Percentiles rank a stretch among this genome's conserved stretches.
Evolutionary conservation across 2,797 vertebrate species (phyloP).

Genomic region (Bradypus variegatus): DNA sequence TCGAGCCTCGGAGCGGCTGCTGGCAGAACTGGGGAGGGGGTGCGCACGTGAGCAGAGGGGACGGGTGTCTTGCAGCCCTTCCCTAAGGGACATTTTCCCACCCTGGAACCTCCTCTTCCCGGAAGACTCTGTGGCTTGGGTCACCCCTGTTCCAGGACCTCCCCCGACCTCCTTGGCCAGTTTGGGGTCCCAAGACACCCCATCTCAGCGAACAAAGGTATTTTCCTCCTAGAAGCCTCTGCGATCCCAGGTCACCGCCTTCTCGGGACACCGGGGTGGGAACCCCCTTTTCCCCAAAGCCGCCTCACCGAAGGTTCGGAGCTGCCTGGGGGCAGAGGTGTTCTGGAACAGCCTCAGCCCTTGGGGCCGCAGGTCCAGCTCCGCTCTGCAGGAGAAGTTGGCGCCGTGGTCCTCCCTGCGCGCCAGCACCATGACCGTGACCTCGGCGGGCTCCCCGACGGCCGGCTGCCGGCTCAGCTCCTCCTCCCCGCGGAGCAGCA

Average conservation of each 20-base stretch:
- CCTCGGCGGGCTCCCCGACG: fast-evolving
- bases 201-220: neutral
- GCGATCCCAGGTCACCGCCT: neutral
- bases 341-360: neutral
- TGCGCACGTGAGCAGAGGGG: neutral
- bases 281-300: too few species aligned
- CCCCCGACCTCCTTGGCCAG: too few species aligned
- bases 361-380: constrained; percentile 41
- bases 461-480: neutral
- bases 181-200: neutral
- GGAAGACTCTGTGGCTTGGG: neutral
- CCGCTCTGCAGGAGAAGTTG: constrained; percentile 37
- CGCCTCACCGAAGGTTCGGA: constrained; percentile 50
- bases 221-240: neutral
- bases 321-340: neutral
- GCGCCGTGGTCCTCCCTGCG: neutral
- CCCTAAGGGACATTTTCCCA: neutral
- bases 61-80: neutral
- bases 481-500: neutral
- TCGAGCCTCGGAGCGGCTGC: fast-evolving
- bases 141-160: neutral
- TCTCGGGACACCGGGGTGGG: neutral
- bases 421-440: fast-evolving
- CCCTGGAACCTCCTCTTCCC: neutral
- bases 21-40: constrained; percentile 46